Base-by-base conservation (phyloP, 2,113 vertebrate species). In the Ahaetulla prasina region DNA sequence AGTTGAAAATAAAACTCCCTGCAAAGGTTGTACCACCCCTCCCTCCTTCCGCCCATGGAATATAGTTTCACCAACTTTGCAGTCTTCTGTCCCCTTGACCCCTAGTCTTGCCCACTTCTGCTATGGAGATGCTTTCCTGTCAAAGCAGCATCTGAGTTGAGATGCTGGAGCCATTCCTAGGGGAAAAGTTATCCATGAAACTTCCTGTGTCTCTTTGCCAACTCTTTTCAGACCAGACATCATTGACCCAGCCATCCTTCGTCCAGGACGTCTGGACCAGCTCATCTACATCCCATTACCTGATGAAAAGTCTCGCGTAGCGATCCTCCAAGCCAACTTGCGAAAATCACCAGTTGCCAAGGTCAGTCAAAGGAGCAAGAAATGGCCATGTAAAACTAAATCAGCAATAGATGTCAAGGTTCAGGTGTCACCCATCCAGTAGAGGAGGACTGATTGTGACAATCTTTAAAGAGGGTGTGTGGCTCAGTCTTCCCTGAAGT, bases 281-380 rank as follows among this genome's bases (percentile, higher is more conserved):
- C 99, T 99, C 93, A 99, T 99, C 97, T 99, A 99, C 94, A 99
- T 99, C 96, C 99, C 99, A 0, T 97, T 99, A 97, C 99, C 99
- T 0, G 99, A 99, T 0, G 99, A 99, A 97, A 99, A 99, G 96
- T 99, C 99, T 52, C 98, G 99, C 91, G 98, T 99, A 92, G 98
- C 98, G 94, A 99, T 99, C 90, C 98, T 99, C 43, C 99, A 99
- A 93, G 99, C 99, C 68, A 99, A 99, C 96, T 97, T 99, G 95
- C 98, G 99, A 97, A 99, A 99, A 97, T 99, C 99, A 43, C 99
- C 99, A 55, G 98, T 99, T 97, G 98, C 99, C 94, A 99, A 99
- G 99, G 99, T 98, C 96, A 93, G 88, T 39, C 27, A 63, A 92
- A 35, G 74, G n/a, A 86, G 35, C 39, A 60, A 39, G 85, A 85